Evolutionary conservation across 2,797 vertebrate species (phyloP), one percentile per base, ranked within the genome.

Genomic region (Alfaro cultratus): DNA sequence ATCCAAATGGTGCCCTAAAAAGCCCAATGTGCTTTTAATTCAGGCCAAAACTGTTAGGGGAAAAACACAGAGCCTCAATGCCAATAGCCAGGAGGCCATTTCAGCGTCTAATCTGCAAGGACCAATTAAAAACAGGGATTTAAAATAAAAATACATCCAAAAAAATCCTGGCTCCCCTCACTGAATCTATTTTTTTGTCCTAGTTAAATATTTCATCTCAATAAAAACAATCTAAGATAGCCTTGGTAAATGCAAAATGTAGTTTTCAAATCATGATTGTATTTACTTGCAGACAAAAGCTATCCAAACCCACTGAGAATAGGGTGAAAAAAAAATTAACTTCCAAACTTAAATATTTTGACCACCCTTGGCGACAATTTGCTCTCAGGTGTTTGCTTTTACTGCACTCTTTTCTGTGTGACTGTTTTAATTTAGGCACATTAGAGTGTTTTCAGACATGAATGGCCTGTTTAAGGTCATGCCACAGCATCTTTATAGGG

Each of bases 51-150:
- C n/a, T 45, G 77, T 15, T 39, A 75, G 36, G 78, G 83, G 83
- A 68, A 73, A 81, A 82, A 86, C 68, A 83, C 41, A 75, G 78
- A 78, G 80, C 4, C 51, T 46, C 46, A 53, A 80, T 88, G 91
- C 93, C 91, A 94, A 87, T 78, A 78, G 83, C 92, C 90, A 80
- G 75, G 51, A 86, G 89, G 85, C 82, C 84, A 76, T 67, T 70
- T 60, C 82, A 85, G 76, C 71, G 77, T 84, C 78, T 86, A 64
- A 90, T 85, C 85, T 80, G 34, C 53, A 53, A 79, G 73, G 51
- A 80, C 57, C 46, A 74, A 64, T 23, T 55, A 76, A 76, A 81
- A 55, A 39, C 18, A 47, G 60, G 83, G 76, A 78, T 57, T n/a
- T 62, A 55, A 29, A 51, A 45, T 83, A 53, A 13, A 74, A 29